Evolutionary conservation across 2,888 invertebrate genomes (phyloP), one percentile per base, ranked within the genome.

Genomic region (Patella pellucida): DNA sequence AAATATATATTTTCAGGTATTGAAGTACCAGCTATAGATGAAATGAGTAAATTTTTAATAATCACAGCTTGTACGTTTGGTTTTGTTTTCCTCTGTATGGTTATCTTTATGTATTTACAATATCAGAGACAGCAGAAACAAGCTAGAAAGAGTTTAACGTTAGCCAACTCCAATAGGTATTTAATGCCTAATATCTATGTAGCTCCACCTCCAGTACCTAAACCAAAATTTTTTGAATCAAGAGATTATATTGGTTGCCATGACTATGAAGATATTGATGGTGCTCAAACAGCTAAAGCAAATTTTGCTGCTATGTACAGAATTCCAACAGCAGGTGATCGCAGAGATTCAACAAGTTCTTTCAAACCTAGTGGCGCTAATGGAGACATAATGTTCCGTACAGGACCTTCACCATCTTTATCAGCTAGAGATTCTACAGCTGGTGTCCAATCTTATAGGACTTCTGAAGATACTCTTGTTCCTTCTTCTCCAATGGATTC

Each of bases 21-120:
- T 31, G 76, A 83, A 2, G 80, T 84, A 50, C 84, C 87, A 4
- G 80, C 85, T 11, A 84, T 87, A 77, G 85, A 87, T 73, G 85
- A 86, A 78, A 86, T 87, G 86, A 86, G 85, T 52, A 81, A 86
- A 75, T 86, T 87, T 68, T 78, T 87, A 14, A 86, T 87, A 70
- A 86, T 87, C 68, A 84, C 85, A 5, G 83, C 86, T n/a, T 86
- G 87, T 72, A 84, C 86, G 0, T 87, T 86, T 75, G 87, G 85
- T 23, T 83, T 86, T 50, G 85, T 87, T 27, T 87, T 87, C 81
- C 82, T 86, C 31, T 84, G 84, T 68, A 82, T 86, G 83, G 86
- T 86, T 19, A 83, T 87, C 78, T 86, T 86, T 69, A 79, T 87
- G 78, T 86, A 85, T 79, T 80, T 85, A 15, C 86, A 86, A 74